A percentile compares a stretch with the other conserved stretches of the same genome.
These are phyloP conservation scores for Tangara arthus DNA, from an alignment of 2,797 vertebrate species.

Conservation along the genomic window DNA sequence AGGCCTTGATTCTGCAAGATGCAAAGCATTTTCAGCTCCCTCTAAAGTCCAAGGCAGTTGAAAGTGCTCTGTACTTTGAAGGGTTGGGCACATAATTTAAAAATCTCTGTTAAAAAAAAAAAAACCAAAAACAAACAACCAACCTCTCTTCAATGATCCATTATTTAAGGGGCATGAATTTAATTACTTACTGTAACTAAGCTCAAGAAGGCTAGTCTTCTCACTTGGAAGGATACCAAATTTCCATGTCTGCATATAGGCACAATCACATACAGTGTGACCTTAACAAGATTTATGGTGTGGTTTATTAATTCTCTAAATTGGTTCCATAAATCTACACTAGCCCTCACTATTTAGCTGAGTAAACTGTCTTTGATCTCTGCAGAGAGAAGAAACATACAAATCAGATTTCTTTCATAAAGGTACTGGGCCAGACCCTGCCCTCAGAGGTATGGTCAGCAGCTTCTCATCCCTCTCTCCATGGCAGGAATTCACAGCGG, in stretches of 20 bases:
- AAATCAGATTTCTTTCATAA: constrained; percentile 67
- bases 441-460: background rate
- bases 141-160: constrained; percentile 51
- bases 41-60: background rate
- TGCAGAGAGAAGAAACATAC: constrained; percentile 58
- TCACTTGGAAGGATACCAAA: constrained; percentile 70
- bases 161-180: constrained; percentile 61
- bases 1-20: background rate
- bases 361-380: constrained; percentile 62
- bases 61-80: constrained; percentile 26
- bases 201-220: constrained; percentile 60
- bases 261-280: constrained; percentile 65
- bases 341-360: constrained; percentile 41
- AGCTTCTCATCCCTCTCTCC: background rate
- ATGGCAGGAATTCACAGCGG: background rate
- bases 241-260: constrained; percentile 62
- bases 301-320: constrained; percentile 74
- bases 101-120: constrained; percentile 7
- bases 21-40: background rate
- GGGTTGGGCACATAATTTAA: constrained; percentile 41
- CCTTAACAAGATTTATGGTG: constrained; percentile 69
- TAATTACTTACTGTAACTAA: constrained; percentile 69
- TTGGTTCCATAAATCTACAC: constrained; percentile 72
- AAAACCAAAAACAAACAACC: background rate
- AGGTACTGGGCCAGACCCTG: background rate